phyloP scores from a whole-genome alignment of 2,797 vertebrate species.

The Pseudochromis fuscus region DNA sequence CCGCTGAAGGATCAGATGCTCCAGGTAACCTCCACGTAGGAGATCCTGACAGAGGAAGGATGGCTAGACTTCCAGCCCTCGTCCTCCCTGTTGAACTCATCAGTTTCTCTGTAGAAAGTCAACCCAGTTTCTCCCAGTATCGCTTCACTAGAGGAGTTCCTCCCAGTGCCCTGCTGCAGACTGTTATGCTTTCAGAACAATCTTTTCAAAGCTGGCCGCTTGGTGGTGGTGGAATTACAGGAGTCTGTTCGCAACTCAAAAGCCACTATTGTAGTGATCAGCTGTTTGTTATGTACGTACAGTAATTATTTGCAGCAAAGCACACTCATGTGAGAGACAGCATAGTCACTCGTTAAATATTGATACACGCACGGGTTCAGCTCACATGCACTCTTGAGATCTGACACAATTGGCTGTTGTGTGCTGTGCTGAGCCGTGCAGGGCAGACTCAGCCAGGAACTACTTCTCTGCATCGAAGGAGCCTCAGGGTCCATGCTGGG shows the following conservation, averaged over 20 bases:
- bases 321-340: constrained; percentile 54
- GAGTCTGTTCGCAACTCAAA: constrained; percentile 15
- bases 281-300: constrained; percentile 36
- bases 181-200: constrained; percentile 28
- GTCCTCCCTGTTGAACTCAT: constrained; percentile 13
- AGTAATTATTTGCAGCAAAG: constrained; percentile 56
- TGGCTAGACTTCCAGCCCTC: constrained; percentile 27
- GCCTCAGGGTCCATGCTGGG: constrained; percentile 61
- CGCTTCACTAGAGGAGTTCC: constrained; percentile 25
- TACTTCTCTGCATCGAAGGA: constrained; percentile 60
- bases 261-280: constrained; percentile 28
- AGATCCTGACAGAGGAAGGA: constrained; percentile 61
- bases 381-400: constrained; percentile 48
- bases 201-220: constrained; percentile 6
- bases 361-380: constrained; percentile 32
- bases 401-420: constrained; percentile 67
- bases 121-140: constrained; percentile 1
- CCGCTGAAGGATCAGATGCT: constrained; percentile 89
- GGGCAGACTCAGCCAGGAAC: constrained; percentile 40
- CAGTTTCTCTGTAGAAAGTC: constrained; percentile 33
- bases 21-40: constrained; percentile 89
- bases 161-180: constrained; percentile 16
- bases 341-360: constrained; percentile 47
- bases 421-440: constrained; percentile 49
- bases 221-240: constrained; percentile 22